A percentile compares a stretch with the other conserved stretches of the same genome.
phyloP scores from a whole-genome alignment of 1,140 invertebrate species.

The Drosophila leontia region DNA sequence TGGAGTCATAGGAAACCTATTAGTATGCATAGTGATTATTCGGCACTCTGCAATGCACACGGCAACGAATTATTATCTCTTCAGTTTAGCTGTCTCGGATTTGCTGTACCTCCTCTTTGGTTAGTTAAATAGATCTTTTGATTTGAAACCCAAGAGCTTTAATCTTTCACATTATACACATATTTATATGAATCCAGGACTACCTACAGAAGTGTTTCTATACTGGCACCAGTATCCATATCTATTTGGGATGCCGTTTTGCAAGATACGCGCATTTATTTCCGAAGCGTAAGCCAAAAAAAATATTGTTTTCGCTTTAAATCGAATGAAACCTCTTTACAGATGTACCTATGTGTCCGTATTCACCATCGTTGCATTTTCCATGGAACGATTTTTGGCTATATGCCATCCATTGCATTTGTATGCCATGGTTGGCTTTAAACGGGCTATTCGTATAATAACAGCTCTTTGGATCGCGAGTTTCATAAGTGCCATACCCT shows the following conservation, averaged over 20 bases:
- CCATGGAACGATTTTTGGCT: conserved; percentile 94
- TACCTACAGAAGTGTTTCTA: conserved; percentile 94
- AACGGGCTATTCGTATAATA: conserved; percentile 93
- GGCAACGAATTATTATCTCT: conserved; percentile 96
- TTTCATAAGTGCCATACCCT: conserved; percentile 91
- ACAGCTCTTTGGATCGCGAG: conserved; percentile 91
- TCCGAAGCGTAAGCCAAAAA: conserved; percentile 91
- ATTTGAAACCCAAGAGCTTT: background rate
- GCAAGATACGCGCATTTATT: conserved; percentile 93
- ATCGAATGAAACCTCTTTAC: conserved; percentile 23
- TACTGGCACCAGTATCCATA: conserved; percentile 98
- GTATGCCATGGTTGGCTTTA: conserved; percentile 92
- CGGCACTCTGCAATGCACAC: conserved; percentile 93
- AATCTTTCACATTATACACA: background rate
- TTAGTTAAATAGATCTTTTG: conserved; percentile 85
- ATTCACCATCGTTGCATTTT: conserved; percentile 95
- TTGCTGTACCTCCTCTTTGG: conserved; percentile 90
- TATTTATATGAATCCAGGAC: conserved; percentile 86
- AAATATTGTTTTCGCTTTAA: background rate
- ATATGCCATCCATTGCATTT: conserved; percentile 95
- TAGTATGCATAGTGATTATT: conserved; percentile 95
- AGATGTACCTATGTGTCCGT: conserved; percentile 95
- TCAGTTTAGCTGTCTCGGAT: conserved; percentile 93
- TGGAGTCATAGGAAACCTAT: conserved; percentile 94
- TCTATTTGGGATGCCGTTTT: conserved; percentile 92